Evolutionary conservation across 2,888 invertebrate genomes (phyloP), one percentile per base, ranked within the genome.

Genomic region (Amphipyra berbera): DNA sequence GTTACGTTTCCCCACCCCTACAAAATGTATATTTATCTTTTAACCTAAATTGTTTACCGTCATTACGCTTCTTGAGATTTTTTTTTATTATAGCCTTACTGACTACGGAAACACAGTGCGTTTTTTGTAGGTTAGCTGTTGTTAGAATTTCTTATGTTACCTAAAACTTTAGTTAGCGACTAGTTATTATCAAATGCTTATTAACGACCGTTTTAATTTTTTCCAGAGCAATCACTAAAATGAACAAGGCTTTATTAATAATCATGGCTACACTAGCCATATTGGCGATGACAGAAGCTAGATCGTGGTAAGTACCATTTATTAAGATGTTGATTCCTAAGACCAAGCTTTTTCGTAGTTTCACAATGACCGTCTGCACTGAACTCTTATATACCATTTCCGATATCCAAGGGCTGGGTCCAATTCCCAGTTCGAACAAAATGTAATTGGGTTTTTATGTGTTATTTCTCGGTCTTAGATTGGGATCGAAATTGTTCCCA

Each of bases 221-320:
- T 21, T 71, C 40, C 57, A 76, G 68, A 38, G 12, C 46, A 0
- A 59, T 6, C 46, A 13, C n/a, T 47, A 69, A 47, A 54, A 87
- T 90, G 86, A 87, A 87, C 63, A 88, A 87, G 54, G 59, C 63
- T 13, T 37, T 88, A 8, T 45, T 90, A 8, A 9, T 85, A 27
- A 65, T 83, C 2, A 52, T 89, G 38, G 73, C 74, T 2, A 47
- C 81, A 5, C 33, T 84, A 8, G 76, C 82, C 8, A 47, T 85
- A 6, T 6, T 84, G 13, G 82, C 82, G 2, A 57, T 84, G 30
- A 61, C 72, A 4, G 87, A 87, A 60, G 82, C 81, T 1, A 86
- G 77, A 68, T 68, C 86, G 9, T 80, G 80, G 78, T 79, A 42
- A 79, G 80, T 49, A 60, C 0, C 7, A 15, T 45, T 10, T 13